These are phyloP conservation scores for Spialia ferax DNA, from an alignment of 2,888 invertebrate genomes.

Conservation along the genomic window DNA sequence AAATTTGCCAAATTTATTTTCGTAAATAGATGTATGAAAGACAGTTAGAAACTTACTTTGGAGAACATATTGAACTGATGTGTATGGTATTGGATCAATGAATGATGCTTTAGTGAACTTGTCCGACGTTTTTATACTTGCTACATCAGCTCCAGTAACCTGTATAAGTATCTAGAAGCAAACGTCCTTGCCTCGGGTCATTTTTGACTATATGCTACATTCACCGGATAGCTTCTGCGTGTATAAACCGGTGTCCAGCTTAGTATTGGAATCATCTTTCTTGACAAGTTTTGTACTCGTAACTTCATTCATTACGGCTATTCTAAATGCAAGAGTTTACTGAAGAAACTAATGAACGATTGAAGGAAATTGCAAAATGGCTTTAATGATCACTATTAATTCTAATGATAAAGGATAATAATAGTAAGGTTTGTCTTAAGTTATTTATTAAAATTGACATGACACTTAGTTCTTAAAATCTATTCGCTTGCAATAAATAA, in stretches of 20 bases:
- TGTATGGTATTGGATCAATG: conserved; percentile 15
- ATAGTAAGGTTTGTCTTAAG: too few relatives aligned
- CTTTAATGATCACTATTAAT: too few relatives aligned
- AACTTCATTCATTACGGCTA: background rate
- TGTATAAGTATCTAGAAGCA: background rate
- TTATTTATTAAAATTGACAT: too few relatives aligned
- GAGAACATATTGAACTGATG: conserved; percentile 46
- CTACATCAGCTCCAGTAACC: background rate
- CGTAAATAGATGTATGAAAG: background rate
- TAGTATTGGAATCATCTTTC: conserved; percentile 8
- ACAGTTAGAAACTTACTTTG: conserved; percentile 46
- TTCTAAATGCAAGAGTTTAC: background rate
- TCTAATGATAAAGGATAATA: too few relatives aligned
- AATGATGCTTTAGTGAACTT: conserved; percentile 16
- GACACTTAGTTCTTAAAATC: too few relatives aligned
- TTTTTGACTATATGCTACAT: conserved; percentile 31
- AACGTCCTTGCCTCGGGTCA: conserved; percentile 41
- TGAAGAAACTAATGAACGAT: background rate
- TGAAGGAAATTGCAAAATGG: conserved; percentile 2
- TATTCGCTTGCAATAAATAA: conserved; percentile 3
- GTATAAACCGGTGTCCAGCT: background rate
- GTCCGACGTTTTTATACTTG: conserved; percentile 36
- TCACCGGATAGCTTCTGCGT: conserved; percentile 12
- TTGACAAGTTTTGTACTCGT: conserved; percentile 6
- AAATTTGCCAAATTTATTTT: background rate